A percentile compares a stretch with the other conserved stretches of the same genome.
phyloP scores from a whole-genome alignment of 2,113 vertebrate species.

The Apaloderma vittatum region DNA sequence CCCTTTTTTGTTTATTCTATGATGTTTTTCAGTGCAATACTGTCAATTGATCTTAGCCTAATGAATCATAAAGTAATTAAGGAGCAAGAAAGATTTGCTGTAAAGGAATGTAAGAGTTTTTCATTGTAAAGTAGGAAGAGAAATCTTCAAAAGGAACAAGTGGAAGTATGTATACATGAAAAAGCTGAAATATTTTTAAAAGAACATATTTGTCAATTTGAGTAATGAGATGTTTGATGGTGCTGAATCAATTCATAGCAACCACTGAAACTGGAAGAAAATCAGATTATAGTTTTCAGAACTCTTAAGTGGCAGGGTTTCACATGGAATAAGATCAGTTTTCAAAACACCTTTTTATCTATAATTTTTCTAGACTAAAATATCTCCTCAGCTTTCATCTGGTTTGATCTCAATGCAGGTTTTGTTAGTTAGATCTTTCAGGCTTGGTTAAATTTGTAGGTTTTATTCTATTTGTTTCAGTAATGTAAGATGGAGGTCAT shows the following conservation, averaged over 20 bases:
- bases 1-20: too few species aligned
- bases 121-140: background rate
- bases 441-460: background rate
- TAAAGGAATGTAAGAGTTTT: background rate
- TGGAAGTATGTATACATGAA: background rate
- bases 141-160: background rate
- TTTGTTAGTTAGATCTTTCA: background rate
- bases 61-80: background rate
- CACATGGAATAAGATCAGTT: background rate
- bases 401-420: accelerated
- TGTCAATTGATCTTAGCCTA: background rate
- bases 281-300: background rate
- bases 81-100: background rate
- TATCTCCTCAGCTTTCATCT: background rate
- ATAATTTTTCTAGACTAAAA: background rate
- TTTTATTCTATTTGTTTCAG: background rate
- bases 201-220: accelerated
- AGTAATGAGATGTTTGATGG: background rate
- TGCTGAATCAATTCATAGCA: background rate
- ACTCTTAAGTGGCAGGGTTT: background rate
- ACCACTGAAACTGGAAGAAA: background rate
- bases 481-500: background rate
- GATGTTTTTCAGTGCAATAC: background rate
- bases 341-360: background rate
- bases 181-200: background rate